Base-by-base conservation (phyloP, 2,797 vertebrate species). In the Sebastes oblongus region DNA sequence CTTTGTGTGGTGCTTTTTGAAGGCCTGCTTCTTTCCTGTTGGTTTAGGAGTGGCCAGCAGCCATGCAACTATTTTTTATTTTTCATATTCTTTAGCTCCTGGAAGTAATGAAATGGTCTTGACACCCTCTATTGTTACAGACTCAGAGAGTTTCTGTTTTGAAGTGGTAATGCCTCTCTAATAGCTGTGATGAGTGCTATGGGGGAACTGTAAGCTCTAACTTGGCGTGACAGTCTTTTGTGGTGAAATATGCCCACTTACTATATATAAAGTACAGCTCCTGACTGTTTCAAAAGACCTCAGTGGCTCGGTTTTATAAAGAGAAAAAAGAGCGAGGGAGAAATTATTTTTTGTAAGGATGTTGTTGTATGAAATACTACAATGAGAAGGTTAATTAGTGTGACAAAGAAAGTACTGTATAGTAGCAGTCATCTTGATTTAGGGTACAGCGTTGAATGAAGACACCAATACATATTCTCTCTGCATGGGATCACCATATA, bases 81-180 rank as follows among this genome's bases (percentile, higher is more conserved):
- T 89, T 89, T 83, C 84, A 89, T 80, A 88, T 90, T 85, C 67
- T 80, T 86, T 71, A 75, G 76, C 82, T 89, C 66, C 85, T 78
- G 74, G 67, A 89, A 80, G 75, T 90, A 86, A 74, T 82, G 84
- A 85, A 88, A 89, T 81, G 85, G 78, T 89, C 79, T 78, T 70
- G 66, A 82, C 83, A 86, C 75, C 73, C 83, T 68, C 78, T 36
- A 83, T 88, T 80, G 89, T 90, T 85, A 70, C 13, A 72, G 83
- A 86, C 86, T 84, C 75, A 80, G 68, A 89, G 88, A 84, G 86
- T 89, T 91, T 93, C 62, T 90, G 93, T 94, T 94, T 94, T 94
- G 94, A 95, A 95, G 92, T 93, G 92, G 88, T 94, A 94, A 95
- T 94, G 90, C 86, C 58, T 54, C 77, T 90, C 87, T 94, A 94